These are phyloP conservation scores for Periophthalmus modestus DNA, from an alignment of 2,113 vertebrate genomes.

Conservation along the genomic window DNA sequence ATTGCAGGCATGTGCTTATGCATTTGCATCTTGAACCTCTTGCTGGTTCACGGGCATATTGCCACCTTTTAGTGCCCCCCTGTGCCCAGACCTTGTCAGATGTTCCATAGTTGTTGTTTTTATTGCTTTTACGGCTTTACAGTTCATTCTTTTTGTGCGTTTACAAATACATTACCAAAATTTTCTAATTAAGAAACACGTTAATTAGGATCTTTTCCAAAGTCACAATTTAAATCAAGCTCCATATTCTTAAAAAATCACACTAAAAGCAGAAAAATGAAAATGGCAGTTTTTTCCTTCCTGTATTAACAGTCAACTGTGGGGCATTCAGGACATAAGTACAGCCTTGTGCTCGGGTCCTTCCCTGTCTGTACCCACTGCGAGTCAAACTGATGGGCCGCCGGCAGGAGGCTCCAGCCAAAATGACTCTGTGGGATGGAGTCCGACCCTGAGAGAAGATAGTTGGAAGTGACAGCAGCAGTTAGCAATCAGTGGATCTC, in stretches of 20 bases:
- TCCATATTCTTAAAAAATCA: conserved; percentile 72
- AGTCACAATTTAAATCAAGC: conserved; percentile 76
- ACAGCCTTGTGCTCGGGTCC: conserved; percentile 55
- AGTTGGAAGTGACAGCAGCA: conserved; percentile 70
- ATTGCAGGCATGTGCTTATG: conserved; percentile 59
- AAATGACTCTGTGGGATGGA: conserved; percentile 68
- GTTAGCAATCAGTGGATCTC: conserved; percentile 72
- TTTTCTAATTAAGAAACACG: conserved; percentile 76
- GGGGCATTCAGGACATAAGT: conserved; percentile 39
- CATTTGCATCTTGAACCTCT: conserved; percentile 49
- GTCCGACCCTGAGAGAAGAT: conserved; percentile 71
- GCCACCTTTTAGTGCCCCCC: conserved; percentile 77
- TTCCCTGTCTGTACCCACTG: conserved; percentile 56
- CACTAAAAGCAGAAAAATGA: conserved; percentile 52
- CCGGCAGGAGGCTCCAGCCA: conserved; percentile 57
- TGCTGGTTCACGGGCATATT: conserved; percentile 49
- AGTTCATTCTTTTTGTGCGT: conserved; percentile 61
- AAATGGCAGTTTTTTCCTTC: conserved; percentile 34
- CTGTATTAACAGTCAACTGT: conserved; percentile 50
- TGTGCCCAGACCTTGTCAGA: conserved; percentile 68
- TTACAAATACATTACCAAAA: conserved; percentile 70
- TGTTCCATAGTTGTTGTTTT: conserved; percentile 35
- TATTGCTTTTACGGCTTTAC: conserved; percentile 34
- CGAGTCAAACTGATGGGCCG: conserved; percentile 61
- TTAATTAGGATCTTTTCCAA: conserved; percentile 77